Evolutionary conservation across 1,140 invertebrate genomes (phyloP), one percentile per base, ranked within the genome.

Genomic region (Charaxes varanes): DNA sequence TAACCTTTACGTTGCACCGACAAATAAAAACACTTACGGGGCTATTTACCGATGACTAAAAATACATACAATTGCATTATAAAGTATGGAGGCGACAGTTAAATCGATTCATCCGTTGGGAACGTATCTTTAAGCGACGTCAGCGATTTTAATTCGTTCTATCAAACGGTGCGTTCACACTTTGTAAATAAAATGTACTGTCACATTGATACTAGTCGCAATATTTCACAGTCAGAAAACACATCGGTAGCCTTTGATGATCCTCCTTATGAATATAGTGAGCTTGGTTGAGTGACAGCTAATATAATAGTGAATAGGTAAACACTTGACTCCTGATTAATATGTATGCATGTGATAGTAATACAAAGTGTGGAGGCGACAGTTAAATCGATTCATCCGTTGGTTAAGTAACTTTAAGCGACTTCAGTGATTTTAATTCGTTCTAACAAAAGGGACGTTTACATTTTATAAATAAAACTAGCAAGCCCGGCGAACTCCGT

Each of bases 171-270:
- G 40, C 11, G 55, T 70, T 72, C 53, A 48, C 68, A 64, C 63
- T 62, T 65, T 70, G 74, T 78, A 74, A 72, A 78, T 74, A 74
- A 71, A 65, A 53, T 46, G 40, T 19, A 59, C 60, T 71, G 73
- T 79, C 74, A n/a, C n/a, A n/a, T n/a, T n/a, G 67, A 47, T 55
- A 49, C 71, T 65, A 72, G 71, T 67, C 64, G 68, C 62, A 79
- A 79, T 79, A 79, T 79, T 62, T 79, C 74, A 79, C 48, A 62
- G 58, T 61, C 62, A 64, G 54, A 15, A 27, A 60, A 64, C 54
- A 49, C 52, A 65, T 52, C 57, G 54, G 18, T 47, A 43, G 41
- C 59, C 73, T 73, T 78, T 78, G 73, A 78, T 78, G 70, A 76
- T 65, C 36, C 42, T 61, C 53, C 60, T 74, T 78, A 74, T 72